These are phyloP conservation scores for Andrena camellia DNA, from an alignment of 2,888 invertebrate genomes.

Conservation along the genomic window DNA sequence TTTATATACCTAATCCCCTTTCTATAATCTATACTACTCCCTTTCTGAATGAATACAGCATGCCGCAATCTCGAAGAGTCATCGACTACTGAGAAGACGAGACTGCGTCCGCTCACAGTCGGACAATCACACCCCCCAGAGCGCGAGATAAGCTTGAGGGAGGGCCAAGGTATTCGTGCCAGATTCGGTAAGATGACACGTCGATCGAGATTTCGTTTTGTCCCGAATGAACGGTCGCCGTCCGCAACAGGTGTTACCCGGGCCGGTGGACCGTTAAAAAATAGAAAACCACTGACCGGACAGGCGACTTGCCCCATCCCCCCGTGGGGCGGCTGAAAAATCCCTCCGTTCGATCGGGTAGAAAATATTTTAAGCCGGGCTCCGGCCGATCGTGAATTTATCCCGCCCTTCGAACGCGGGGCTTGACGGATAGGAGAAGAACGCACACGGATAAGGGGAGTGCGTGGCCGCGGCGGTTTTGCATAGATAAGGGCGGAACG, in stretches of 20 bases:
- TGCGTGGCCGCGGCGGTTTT: slow-evolving; percentile 9
- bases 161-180: slow-evolving; percentile 6
- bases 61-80: neutral
- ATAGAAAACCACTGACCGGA: slow-evolving; percentile 55
- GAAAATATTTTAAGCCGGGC: slow-evolving; percentile 56
- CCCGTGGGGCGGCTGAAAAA: slow-evolving; percentile 36
- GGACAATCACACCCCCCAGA: neutral
- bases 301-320: slow-evolving; percentile 37
- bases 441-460: neutral
- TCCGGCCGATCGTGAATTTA: slow-evolving; percentile 28
- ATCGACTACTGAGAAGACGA: neutral
- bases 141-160: slow-evolving; percentile 14
- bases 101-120: slow-evolving; percentile 2
- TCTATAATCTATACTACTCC: neutral
- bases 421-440: slow-evolving; percentile 18
- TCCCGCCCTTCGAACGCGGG: neutral
- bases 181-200: slow-evolving; percentile 45
- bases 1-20: too few species aligned
- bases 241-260: slow-evolving; percentile 69
- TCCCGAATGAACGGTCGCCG: slow-evolving; percentile 37
- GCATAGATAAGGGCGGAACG: slow-evolving; percentile 18
- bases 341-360: slow-evolving; percentile 38
- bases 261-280: slow-evolving; percentile 54
- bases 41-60: neutral
- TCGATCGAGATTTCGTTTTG: slow-evolving; percentile 52